Conservation (phyloP, 2,888 invertebrate species). For the Conomelus anceps region DNA sequence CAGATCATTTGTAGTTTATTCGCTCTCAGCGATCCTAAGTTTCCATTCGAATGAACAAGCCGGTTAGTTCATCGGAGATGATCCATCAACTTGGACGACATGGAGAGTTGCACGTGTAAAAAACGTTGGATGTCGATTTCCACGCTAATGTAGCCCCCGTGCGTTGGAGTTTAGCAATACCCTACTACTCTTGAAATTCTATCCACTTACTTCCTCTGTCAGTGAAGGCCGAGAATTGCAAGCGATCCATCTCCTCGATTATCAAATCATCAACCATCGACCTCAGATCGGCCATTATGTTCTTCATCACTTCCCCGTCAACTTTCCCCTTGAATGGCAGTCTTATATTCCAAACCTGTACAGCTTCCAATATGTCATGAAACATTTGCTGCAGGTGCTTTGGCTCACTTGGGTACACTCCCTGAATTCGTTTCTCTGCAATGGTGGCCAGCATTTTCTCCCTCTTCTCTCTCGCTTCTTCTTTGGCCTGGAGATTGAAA, state of each 20-base stretch:
- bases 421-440: constrained; percentile 17
- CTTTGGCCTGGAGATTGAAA: constrained; percentile 21
- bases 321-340: constrained; percentile 46
- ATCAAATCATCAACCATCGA: constrained; percentile 61
- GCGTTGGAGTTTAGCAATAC: constrained; percentile 33
- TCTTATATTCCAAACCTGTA: constrained; percentile 38
- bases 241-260: constrained; percentile 49
- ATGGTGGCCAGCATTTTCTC: constrained; percentile 16
- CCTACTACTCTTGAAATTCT: not conserved
- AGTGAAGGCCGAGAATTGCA: constrained; percentile 49
- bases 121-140: not conserved
- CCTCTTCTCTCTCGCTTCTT: constrained; percentile 29
- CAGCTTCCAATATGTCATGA: constrained; percentile 42
- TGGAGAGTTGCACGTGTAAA: not conserved
- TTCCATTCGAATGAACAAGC: not conserved
- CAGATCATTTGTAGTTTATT: not conserved
- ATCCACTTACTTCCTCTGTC: constrained; percentile 39
- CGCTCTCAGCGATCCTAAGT: not conserved
- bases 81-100: not conserved
- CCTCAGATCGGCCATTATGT: constrained; percentile 60
- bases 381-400: constrained; percentile 41
- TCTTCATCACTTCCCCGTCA: constrained; percentile 54
- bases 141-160: not conserved
- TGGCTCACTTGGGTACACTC: constrained; percentile 28
- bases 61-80: not conserved